Conservation (phyloP, 2,113 vertebrate genomes). For the Nothoprocta pentlandii region DNA sequence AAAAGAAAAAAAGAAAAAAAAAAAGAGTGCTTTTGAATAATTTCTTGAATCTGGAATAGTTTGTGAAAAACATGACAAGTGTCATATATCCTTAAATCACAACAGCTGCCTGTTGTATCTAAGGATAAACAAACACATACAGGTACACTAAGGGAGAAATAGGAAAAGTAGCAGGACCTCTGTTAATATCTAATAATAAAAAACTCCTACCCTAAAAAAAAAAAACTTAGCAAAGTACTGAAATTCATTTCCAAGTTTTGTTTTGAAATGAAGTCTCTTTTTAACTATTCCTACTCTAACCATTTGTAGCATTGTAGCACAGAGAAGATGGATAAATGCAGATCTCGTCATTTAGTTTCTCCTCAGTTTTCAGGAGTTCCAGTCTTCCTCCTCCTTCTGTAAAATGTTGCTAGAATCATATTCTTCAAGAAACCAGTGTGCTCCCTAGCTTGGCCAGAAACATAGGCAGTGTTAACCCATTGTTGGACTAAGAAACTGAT, state of each 20-base stretch:
- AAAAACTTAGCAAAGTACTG: accelerated
- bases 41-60: background rate
- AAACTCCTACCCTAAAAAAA: background rate
- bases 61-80: background rate
- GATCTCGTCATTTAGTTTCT: background rate
- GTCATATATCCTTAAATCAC: constrained; percentile 1
- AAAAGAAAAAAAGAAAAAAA: background rate
- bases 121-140: background rate
- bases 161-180: background rate
- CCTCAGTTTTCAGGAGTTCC: background rate
- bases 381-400: background rate
- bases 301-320: background rate
- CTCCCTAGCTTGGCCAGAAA: constrained; percentile 26
- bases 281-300: background rate
- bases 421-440: background rate
- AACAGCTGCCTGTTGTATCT: background rate
- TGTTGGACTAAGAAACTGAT: background rate
- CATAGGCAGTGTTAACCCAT: constrained; percentile 35
- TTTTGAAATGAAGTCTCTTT: background rate
- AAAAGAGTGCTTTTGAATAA: background rate
- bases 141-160: background rate
- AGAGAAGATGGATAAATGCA: background rate
- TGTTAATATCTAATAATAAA: background rate
- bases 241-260: background rate
- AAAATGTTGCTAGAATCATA: background rate